Percentiles rank a stretch among this genome's conserved stretches.
These are phyloP conservation scores for Parazoanthus darwini DNA, from an alignment of 92 coral and sea anemone genomes.

Conservation along the genomic window DNA sequence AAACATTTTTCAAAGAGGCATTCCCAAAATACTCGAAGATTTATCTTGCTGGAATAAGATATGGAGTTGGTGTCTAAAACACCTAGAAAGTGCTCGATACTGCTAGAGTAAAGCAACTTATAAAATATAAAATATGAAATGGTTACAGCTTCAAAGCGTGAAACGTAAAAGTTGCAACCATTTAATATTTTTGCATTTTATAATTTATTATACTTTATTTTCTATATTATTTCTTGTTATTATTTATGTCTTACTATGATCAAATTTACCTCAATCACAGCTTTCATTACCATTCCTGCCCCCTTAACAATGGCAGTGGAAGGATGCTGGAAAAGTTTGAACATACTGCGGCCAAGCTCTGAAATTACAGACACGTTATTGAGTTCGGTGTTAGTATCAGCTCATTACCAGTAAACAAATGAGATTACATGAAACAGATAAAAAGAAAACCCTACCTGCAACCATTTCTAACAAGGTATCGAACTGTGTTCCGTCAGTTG, in stretches of 20 bases:
- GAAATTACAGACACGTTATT: not conserved
- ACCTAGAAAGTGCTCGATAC: no score
- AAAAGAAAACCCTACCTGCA: constrained; percentile 57
- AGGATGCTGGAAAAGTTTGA: constrained; percentile 93
- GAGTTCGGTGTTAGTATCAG: not conserved
- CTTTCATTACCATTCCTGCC: constrained; percentile 99
- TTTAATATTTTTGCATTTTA: no score
- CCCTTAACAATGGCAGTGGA: constrained; percentile 98
- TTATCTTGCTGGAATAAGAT: no score
- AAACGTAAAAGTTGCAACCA: no score
- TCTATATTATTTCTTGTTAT: not conserved
- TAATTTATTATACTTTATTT: no score
- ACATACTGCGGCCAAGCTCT: constrained; percentile 93
- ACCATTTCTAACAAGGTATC: constrained; percentile 91
- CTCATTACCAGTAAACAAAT: not conserved
- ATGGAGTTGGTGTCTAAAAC: no score
- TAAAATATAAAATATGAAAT: no score
- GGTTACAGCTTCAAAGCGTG: no score
- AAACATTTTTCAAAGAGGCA: no score
- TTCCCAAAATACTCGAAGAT: no score
- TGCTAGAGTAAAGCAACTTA: no score
- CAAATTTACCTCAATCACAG: constrained; percentile 85
- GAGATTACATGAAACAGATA: not conserved
- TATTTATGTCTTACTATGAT: not conserved
- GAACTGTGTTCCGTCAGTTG: constrained; percentile 95